Base-by-base conservation (phyloP, 2,797 vertebrate species). In the Perdix hodgsoniae region DNA sequence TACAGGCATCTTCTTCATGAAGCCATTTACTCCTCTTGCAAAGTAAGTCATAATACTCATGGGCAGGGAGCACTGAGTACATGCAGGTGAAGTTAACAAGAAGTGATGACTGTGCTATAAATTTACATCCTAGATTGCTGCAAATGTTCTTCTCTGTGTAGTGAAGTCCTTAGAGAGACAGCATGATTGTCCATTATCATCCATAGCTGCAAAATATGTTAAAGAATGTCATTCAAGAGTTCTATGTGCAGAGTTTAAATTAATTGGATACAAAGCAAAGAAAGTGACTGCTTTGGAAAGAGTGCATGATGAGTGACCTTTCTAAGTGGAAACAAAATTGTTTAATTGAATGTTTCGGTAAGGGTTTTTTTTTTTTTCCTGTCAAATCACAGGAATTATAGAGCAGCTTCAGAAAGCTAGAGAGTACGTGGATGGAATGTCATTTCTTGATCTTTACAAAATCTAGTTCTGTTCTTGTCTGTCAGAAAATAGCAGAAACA, bases 321-420 rank as follows among this genome's bases (percentile, higher is more conserved):
- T 85, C 45, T 61, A 69, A 75, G 39, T 79, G 21, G 26, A 81
- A 92, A 79, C 10, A 79, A 90, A 87, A 88, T 86, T 88, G 29
- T 88, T 94, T 93, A 80, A 94, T 88, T 79, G 27, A 91, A 67
- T 84, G 31, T 73, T 94, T 90, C 64, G 75, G 54, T 69, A 75
- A 76, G 83, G 14, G 7, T 11, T 7, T 60, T 10, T 65, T 60
- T 10, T 65, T 63, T 74, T 59, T 45, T 13, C 13, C 29, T 61
- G 24, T 85, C 49, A 94, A 65, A 70, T 54, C 59, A 56, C 7
- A 70, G 19, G 29, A 76, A 17, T 70, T 83, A 77, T 4, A 71
- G 26, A 76, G 13, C 27, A 57, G 12, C 47, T 88, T 88, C 17
- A 57, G 49, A 52, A 76, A 14, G 35, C 16, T 81, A 10, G 39